These are phyloP conservation scores for Drosophila bifasciata DNA, from an alignment of 1,140 invertebrate genomes.

Conservation along the genomic window DNA sequence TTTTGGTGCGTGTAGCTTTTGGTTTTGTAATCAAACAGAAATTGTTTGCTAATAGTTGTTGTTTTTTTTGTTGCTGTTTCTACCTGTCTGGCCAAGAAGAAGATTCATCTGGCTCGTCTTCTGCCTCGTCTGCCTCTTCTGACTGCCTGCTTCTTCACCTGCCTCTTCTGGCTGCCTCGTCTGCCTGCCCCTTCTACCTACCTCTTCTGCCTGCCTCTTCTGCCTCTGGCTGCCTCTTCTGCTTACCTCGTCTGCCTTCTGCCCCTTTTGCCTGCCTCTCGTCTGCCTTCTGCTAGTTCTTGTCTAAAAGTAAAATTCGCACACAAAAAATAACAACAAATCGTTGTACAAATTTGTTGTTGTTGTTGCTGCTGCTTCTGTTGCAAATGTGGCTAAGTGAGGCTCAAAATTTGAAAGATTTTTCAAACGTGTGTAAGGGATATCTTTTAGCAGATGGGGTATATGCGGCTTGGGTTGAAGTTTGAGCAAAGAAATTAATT, in stretches of 20 bases:
- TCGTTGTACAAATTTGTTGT: constrained; percentile 54
- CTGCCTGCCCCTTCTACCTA: too few relatives aligned
- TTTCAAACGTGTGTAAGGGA: constrained; percentile 22
- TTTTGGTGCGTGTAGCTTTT: constrained; percentile 26
- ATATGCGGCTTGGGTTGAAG: not conserved
- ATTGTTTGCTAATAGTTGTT: constrained; percentile 67
- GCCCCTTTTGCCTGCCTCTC: too few relatives aligned
- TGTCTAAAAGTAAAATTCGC: constrained; percentile 57
- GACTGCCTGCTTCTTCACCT: too few relatives aligned
- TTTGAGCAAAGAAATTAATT: too few relatives aligned
- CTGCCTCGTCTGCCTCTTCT: constrained; percentile 4
- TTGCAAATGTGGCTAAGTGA: constrained; percentile 22
- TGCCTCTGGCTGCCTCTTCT: too few relatives aligned
- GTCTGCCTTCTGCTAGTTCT: constrained; percentile 39
- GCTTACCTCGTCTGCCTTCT: too few relatives aligned
- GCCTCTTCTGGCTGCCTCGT: too few relatives aligned
- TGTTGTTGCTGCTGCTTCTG: too few relatives aligned
- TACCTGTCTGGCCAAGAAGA: constrained; percentile 39
- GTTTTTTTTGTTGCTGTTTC: constrained; percentile 17
- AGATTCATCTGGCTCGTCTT: constrained; percentile 39
- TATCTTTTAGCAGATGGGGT: constrained; percentile 1
- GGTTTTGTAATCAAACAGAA: constrained; percentile 68
- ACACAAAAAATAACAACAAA: constrained; percentile 31
- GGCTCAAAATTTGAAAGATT: constrained; percentile 33
- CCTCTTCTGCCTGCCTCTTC: too few relatives aligned